Percentiles rank a stretch among this genome's conserved stretches.
Evolutionary conservation across 2,113 vertebrate genomes (phyloP).

Genomic region (Eurypyga helias): DNA sequence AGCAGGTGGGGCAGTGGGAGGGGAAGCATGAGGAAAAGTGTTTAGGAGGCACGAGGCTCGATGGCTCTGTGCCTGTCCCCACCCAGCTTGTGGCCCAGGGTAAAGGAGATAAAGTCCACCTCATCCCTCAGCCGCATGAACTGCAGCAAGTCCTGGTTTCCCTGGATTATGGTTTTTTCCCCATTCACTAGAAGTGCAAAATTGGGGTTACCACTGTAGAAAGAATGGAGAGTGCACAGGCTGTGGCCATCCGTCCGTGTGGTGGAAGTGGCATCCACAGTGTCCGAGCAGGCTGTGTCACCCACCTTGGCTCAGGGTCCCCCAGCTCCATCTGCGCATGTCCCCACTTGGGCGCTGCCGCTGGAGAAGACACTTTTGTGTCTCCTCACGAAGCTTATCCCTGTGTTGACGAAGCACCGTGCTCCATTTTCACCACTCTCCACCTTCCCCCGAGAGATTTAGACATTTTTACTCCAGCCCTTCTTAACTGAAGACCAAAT

Average conservation of each 20-base stretch:
- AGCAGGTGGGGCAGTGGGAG: accelerated
- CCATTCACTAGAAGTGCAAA: neutral
- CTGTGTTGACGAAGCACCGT: neutral
- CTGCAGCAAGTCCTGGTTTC: neutral
- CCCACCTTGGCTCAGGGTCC: neutral
- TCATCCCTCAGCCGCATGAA: neutral
- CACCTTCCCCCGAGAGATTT: accelerated
- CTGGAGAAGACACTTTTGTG: accelerated
- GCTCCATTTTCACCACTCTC: neutral
- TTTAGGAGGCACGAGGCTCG: neutral
- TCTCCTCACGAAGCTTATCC: neutral
- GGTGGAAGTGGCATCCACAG: neutral
- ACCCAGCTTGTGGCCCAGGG: neutral
- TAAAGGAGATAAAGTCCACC: neutral
- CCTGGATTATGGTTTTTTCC: too few species aligned
- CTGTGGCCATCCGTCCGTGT: neutral
- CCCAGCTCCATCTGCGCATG: neutral
- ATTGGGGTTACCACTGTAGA: neutral
- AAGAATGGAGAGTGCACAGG: neutral
- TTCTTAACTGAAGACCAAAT: neutral
- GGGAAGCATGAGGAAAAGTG: neutral
- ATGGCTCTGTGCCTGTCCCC: neutral
- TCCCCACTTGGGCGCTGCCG: neutral
- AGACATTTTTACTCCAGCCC: neutral
- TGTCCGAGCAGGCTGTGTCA: accelerated